Base-by-base conservation (phyloP, 2,888 invertebrate genomes). In the Pollenia labialis region DNA sequence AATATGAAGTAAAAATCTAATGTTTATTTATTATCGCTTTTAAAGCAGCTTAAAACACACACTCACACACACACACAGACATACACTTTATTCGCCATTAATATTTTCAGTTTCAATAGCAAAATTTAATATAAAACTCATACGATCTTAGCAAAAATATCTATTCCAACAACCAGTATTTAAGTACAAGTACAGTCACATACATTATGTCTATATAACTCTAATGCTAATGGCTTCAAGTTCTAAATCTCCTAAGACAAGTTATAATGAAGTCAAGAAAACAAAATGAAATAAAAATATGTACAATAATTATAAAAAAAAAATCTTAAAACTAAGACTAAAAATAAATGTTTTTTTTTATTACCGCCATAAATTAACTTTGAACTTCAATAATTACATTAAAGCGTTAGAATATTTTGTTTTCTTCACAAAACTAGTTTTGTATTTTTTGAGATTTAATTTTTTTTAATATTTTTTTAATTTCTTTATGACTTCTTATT, bases 361-460 rank as follows among this genome's bases (percentile, higher is more conserved):
- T 54, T 69, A 46, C 16, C 54, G 23, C 46, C 56, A 56, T 77
- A 71, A 56, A 77, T 83, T 83, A 77, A 83, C 83, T 83, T 83
- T 83, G 83, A 83, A 83, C 83, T 83, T 83, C 77, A 77, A 77
- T 77, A 64, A 72, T 83, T 64, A 77, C n/a, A 58, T 46, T 71
- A 48, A 69, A 60, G 50, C 40, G 64, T 10, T 64, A 40, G 32
- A 62, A 77, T 40, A 42, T 18, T 32, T 42, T 74, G 58, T 40
- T 18, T 74, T 48, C 54, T 74, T 48, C 54, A 76, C 6, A 71
- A 77, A 83, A 83, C 77, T 62, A 23, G 83, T 77, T 83, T 77
- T 71, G 23, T 12, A n/a, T 50, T 23, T 54, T 11, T 71, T 48
- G n/a, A 69, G 58, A 69, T 69, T 48, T n/a, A 71, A 48, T 52